A percentile compares a stretch with the other conserved stretches of the same genome.
Conservation (phyloP, 2,888 invertebrate genomes). For the Aromia moschata region DNA sequence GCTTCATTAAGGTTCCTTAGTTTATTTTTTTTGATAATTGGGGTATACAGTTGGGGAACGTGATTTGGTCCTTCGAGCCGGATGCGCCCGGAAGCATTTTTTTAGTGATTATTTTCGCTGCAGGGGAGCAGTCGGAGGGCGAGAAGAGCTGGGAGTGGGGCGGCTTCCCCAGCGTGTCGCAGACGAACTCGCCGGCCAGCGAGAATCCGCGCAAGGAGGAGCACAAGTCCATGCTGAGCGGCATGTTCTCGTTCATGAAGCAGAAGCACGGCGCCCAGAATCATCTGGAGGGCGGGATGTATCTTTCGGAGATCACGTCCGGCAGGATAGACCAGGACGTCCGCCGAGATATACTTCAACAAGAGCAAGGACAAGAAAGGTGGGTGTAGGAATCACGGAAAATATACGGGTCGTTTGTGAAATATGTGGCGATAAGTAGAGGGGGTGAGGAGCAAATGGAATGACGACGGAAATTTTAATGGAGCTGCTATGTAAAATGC, state of each 20-base stretch:
- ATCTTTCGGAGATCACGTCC: constrained; percentile 89
- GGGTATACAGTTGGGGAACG: too few relatives aligned
- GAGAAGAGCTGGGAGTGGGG: constrained; percentile 90
- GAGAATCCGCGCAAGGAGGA: constrained; percentile 50
- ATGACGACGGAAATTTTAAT: too few relatives aligned
- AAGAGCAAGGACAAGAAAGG: constrained; percentile 51
- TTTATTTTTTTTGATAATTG: too few relatives aligned
- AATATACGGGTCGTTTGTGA: constrained; percentile 6
- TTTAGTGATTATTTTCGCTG: too few relatives aligned
- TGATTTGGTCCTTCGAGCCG: too few relatives aligned
- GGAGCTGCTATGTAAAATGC: too few relatives aligned
- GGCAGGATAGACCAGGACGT: constrained; percentile 93
- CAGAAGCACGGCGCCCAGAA: constrained; percentile 63
- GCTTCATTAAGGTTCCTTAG: too few relatives aligned
- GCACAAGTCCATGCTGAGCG: constrained; percentile 80
- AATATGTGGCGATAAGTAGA: not conserved
- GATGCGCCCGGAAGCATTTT: too few relatives aligned
- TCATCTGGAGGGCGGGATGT: constrained; percentile 77
- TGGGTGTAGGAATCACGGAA: constrained; percentile 50
- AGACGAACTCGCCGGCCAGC: constrained; percentile 49
- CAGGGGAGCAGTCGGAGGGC: constrained; percentile 52
- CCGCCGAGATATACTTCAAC: constrained; percentile 86
- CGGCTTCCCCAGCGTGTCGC: constrained; percentile 72
- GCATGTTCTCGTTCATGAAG: constrained; percentile 94
- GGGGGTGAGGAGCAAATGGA: too few relatives aligned